Evolutionary conservation across 2,888 invertebrate genomes (phyloP).

Genomic region (Cyclophora punctaria): DNA sequence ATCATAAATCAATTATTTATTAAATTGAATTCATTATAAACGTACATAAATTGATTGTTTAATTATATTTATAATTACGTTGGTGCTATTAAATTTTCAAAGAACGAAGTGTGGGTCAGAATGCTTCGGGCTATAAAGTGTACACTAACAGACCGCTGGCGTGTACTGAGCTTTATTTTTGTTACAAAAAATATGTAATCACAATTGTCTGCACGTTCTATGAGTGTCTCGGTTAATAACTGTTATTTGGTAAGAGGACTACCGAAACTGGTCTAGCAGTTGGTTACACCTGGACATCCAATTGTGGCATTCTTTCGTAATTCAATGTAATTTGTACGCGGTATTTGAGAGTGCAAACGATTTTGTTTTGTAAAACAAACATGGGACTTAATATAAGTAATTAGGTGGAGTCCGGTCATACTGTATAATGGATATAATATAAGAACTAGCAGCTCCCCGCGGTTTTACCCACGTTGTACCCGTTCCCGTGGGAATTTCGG

Average conservation of each 20-base stretch:
- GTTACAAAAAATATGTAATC: constrained; percentile 27
- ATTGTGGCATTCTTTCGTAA: constrained; percentile 1
- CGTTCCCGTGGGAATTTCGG: too few species aligned
- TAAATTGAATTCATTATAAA: constrained; percentile 1
- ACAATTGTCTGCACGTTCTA: constrained; percentile 36
- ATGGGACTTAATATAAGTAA: background rate
- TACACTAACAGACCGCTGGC: constrained; percentile 3
- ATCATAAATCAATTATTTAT: constrained; percentile 13
- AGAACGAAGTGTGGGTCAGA: constrained; percentile 3
- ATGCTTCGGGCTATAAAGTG: constrained; percentile 1
- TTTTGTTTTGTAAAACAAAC: background rate
- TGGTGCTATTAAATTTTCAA: constrained; percentile 1
- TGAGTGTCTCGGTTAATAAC: constrained; percentile 47
- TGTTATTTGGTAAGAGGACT: constrained; percentile 38
- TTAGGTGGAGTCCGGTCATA: too few species aligned
- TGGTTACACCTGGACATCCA: constrained; percentile 23
- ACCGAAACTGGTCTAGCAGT: constrained; percentile 33
- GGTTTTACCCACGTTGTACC: too few species aligned
- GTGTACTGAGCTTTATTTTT: constrained; percentile 21
- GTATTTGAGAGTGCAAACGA: background rate
- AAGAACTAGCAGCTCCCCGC: too few species aligned
- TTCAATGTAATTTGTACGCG: too few species aligned
- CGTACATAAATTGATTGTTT: constrained; percentile 11
- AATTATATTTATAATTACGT: constrained; percentile 18
- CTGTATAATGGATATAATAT: too few species aligned